These are phyloP conservation scores for Falco naumanni DNA, from an alignment of 2,797 vertebrate species.

Conservation along the genomic window DNA sequence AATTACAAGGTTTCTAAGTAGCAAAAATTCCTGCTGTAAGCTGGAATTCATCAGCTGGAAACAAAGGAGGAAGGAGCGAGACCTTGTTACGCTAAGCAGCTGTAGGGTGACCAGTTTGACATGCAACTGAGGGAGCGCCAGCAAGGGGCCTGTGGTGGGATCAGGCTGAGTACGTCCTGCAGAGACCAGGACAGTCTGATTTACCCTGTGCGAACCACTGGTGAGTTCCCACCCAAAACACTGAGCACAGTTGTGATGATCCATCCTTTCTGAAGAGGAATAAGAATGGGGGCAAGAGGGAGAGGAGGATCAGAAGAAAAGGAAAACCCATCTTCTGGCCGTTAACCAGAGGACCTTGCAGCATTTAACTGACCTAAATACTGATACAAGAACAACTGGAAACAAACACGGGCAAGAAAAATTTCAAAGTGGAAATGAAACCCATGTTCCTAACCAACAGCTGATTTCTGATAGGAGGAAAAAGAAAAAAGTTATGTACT, in stretches of 20 bases:
- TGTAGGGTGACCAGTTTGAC: neutral
- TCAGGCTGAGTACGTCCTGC: neutral
- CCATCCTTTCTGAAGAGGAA: neutral
- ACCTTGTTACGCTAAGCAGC: neutral
- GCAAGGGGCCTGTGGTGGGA: neutral
- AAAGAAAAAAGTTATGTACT: neutral
- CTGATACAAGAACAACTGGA: neutral
- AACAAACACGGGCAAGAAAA: neutral
- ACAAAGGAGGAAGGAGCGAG: neutral
- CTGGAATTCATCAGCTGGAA: neutral
- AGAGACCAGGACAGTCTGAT: neutral
- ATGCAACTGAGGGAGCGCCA: neutral
- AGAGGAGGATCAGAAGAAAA: neutral
- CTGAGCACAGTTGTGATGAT: neutral
- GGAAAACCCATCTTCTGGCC: neutral
- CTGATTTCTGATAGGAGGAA: neutral
- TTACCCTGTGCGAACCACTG: neutral
- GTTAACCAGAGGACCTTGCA: neutral
- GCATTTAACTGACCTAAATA: neutral
- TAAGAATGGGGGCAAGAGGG: neutral
- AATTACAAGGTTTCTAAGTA: neutral
- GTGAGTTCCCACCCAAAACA: neutral
- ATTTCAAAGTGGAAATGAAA: neutral
- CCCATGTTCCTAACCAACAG: neutral
- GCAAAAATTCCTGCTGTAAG: neutral